Evolutionary conservation across 2,797 vertebrate species (phyloP).

Genomic region (Acanthurus leucopareius): DNA sequence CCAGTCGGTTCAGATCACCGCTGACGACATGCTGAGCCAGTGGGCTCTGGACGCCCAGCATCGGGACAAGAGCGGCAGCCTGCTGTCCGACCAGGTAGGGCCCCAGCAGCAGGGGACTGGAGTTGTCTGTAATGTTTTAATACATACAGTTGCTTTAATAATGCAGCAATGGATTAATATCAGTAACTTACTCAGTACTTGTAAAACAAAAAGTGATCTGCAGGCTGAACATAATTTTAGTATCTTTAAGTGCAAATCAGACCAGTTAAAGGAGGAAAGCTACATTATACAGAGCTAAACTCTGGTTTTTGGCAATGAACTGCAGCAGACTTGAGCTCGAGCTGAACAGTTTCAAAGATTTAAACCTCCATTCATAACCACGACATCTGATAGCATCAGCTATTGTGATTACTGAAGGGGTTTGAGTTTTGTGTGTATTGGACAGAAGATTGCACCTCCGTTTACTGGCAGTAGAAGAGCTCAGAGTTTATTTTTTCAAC

Average conservation of each 20-base stretch:
- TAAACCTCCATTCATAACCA: too few species aligned
- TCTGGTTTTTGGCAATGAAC: constrained; percentile 25
- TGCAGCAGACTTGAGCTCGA: background rate
- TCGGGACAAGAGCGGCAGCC: constrained; percentile 88
- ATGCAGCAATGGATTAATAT: background rate
- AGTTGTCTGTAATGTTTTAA: background rate
- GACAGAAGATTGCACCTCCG: too few species aligned
- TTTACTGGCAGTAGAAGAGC: too few species aligned
- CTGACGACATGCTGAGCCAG: constrained; percentile 95
- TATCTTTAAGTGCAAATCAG: background rate
- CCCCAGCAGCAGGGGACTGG: constrained; percentile 16
- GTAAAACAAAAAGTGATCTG: background rate
- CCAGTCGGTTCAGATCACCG: constrained; percentile 95
- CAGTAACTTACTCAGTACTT: background rate
- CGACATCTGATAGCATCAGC: too few species aligned
- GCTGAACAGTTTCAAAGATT: too few species aligned
- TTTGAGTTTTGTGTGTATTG: too few species aligned
- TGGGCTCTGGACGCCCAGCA: constrained; percentile 93
- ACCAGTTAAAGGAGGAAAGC: background rate
- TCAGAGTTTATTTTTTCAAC: too few species aligned
- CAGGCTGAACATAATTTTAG: background rate
- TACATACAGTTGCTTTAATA: background rate
- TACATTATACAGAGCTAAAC: background rate
- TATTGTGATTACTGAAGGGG: too few species aligned
- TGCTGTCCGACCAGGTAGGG: constrained; percentile 91